A percentile compares a stretch with the other conserved stretches of the same genome.
Conservation (phyloP, 2,113 vertebrate species). For the Sapayoa aenigma region DNA sequence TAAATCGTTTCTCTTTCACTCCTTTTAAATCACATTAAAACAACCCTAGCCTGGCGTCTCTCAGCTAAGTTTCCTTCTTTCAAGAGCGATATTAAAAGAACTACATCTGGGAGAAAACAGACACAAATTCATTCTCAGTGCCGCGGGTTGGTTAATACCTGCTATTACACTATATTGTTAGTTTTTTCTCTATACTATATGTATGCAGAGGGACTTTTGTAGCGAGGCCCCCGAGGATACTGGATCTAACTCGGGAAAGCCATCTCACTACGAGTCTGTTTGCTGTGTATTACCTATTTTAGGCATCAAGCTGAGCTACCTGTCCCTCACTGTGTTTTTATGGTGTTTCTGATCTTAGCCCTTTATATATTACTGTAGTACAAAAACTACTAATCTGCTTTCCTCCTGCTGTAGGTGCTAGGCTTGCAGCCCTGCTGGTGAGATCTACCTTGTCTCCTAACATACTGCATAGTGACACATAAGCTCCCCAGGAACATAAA, state of each 20-base stretch:
- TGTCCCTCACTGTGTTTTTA: neutral
- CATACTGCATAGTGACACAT: neutral
- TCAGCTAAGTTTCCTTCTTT: neutral
- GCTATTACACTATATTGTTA: rapidly evolving
- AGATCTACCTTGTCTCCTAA: neutral
- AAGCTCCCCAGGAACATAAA: neutral
- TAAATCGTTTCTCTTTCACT: neutral
- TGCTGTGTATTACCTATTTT: neutral
- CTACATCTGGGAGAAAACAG: neutral
- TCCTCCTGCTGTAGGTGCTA: neutral
- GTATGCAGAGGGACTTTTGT: neutral
- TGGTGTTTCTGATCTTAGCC: neutral
- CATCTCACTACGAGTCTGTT: rapidly evolving
- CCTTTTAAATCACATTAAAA: neutral
- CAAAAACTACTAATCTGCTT: neutral
- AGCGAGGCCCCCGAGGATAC: neutral
- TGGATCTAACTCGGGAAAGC: neutral
- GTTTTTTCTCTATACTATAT: neutral
- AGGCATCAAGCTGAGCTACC: neutral
- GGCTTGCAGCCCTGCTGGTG: neutral
- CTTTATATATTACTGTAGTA: neutral
- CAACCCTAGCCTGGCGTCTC: neutral
- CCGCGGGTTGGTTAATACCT: neutral
- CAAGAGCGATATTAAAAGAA: neutral
- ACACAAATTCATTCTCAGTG: neutral